phyloP scores from a whole-genome alignment of 2,888 invertebrate genomes.

The Sepioteuthis lessoniana region DNA sequence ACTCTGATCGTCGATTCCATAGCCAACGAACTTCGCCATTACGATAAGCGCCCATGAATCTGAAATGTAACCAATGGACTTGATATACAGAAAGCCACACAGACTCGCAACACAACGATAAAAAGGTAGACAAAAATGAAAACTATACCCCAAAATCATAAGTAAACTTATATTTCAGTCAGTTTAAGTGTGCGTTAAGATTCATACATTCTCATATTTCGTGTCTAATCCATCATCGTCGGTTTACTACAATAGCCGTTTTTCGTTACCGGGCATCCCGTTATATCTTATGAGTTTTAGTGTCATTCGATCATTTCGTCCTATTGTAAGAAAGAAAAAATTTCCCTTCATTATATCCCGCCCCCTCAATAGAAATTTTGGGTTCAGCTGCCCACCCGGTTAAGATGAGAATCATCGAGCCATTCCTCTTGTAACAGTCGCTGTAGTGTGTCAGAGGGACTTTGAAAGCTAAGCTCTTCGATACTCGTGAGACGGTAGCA shows the following conservation, averaged over 20 bases:
- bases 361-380: background rate
- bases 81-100: background rate
- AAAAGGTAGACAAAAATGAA: background rate
- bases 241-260: background rate
- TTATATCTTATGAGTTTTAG: conserved; percentile 3
- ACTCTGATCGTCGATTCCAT: too few species aligned
- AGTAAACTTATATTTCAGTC: background rate
- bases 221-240: background rate
- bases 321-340: background rate
- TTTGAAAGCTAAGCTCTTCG: background rate
- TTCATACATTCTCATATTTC: background rate
- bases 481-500: background rate
- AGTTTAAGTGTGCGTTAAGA: background rate
- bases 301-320: background rate
- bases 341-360: background rate
- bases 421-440: background rate
- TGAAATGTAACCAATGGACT: background rate
- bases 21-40: too few species aligned
- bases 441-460: background rate
- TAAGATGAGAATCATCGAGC: background rate
- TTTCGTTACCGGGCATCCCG: background rate
- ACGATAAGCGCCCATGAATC: too few species aligned
- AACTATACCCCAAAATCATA: background rate
- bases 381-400: background rate
- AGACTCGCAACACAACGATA: background rate